Evolutionary conservation across 2,888 invertebrate genomes (phyloP).

Genomic region (Callyntrura sp.): DNA sequence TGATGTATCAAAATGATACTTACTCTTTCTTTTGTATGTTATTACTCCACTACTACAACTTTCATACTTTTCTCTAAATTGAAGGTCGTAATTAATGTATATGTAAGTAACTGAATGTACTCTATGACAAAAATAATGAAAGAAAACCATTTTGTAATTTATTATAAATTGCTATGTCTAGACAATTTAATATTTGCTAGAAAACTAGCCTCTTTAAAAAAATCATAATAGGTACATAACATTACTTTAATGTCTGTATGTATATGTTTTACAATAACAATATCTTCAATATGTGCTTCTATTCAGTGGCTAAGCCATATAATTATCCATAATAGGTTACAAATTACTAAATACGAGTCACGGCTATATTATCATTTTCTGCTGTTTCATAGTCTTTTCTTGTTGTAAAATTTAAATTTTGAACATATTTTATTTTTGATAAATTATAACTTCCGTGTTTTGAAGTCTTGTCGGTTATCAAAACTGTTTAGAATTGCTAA

Average conservation of each 20-base stretch:
- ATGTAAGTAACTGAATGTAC: not conserved
- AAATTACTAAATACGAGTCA: not conserved
- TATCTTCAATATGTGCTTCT: slow-evolving; percentile 40
- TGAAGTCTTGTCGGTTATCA: not conserved
- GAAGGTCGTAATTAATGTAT: not conserved
- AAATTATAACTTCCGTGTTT: slow-evolving; percentile 16
- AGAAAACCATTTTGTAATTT: slow-evolving; percentile 65
- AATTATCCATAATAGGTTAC: slow-evolving; percentile 1
- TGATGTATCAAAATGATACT: not conserved
- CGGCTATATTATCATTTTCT: slow-evolving; percentile 10
- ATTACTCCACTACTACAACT: slow-evolving; percentile 39
- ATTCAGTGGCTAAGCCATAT: slow-evolving; percentile 32
- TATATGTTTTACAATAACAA: not conserved
- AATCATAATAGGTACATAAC: not conserved
- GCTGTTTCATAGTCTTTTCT: slow-evolving; percentile 18
- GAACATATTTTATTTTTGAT: slow-evolving; percentile 49
- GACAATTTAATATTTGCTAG: slow-evolving; percentile 31
- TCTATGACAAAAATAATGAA: slow-evolving; percentile 44
- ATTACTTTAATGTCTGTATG: not conserved
- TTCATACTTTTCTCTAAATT: slow-evolving; percentile 49
- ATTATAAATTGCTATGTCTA: slow-evolving; percentile 51
- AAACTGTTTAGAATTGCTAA: slow-evolving; percentile 2
- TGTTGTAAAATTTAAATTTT: not conserved
- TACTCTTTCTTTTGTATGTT: slow-evolving; percentile 1
- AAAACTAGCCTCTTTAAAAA: slow-evolving; percentile 5